Percentiles rank a stretch among this genome's conserved stretches.
These are phyloP conservation scores for Linepithema humile DNA, from an alignment of 1,140 invertebrate species.

Conservation along the genomic window DNA sequence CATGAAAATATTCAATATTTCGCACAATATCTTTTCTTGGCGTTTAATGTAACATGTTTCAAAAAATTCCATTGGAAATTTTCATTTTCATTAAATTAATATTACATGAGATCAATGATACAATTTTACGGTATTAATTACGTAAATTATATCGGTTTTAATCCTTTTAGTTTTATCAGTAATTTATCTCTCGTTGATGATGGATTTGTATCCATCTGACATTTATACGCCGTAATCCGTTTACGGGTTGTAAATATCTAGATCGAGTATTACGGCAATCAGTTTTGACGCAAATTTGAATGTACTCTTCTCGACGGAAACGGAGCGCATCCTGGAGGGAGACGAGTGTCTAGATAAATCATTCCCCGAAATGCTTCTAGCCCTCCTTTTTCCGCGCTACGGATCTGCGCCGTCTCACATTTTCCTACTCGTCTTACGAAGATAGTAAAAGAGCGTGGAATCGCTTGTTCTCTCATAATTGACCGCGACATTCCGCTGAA, in stretches of 20 bases:
- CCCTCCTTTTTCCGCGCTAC: not conserved
- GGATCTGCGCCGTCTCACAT: not conserved
- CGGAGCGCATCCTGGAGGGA: not conserved
- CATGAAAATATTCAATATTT: not conserved
- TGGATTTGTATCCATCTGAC: not conserved
- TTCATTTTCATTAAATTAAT: too few relatives aligned
- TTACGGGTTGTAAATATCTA: conserved; percentile 16
- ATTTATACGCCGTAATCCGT: conserved; percentile 3
- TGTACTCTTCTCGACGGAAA: not conserved
- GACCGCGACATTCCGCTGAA: conserved; percentile 26
- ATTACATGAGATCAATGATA: not conserved
- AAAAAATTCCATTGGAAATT: conserved; percentile 10
- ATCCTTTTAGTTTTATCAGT: not conserved
- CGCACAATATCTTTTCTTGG: not conserved
- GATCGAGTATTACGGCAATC: conserved; percentile 6
- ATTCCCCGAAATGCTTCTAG: conserved; percentile 15
- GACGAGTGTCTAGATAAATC: conserved; percentile 40
- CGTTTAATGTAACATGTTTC: not conserved
- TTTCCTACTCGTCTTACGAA: not conserved
- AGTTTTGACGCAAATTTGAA: conserved; percentile 38
- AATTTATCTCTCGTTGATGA: not conserved
- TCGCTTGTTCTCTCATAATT: conserved; percentile 39
- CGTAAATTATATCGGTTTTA: not conserved
- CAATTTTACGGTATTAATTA: not conserved
- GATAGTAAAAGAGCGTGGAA: conserved; percentile 9